Base-by-base conservation (phyloP, 2,888 invertebrate genomes). In the Andrena praecox region DNA sequence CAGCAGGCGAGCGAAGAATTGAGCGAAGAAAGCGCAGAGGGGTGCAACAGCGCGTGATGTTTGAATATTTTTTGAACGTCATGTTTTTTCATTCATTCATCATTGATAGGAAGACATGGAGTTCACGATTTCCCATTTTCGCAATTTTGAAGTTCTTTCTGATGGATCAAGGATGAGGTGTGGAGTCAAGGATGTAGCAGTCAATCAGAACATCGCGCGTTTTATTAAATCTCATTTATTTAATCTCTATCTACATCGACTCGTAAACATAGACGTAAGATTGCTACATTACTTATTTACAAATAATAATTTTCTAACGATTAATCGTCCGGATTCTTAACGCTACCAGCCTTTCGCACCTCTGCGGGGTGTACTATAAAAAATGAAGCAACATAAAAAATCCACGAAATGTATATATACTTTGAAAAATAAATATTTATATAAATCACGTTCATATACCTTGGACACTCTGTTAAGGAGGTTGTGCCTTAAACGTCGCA, bases 401-500 rank as follows among this genome's bases (percentile, higher is more conserved):
- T 24, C 52, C 2, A 33, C 35, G 31, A 50, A 64, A 29, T 64
- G 35, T 77, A 77, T 3, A 60, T 52, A 70, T 59, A 60, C 10
- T 42, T 35, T 20, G 52, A 64, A 20, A 50, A 69, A 79, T 77
- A 77, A 69, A 79, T 79, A 64, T 64, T 60, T 75, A 50, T 69
- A 24, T 77, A 63, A 77, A 77, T 42, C 24, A n/a, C 5, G 1
- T 4, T 54, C 10, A 0, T 24, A 48, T 29, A n/a, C 29, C 72
- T 82, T 86, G 59, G 56, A 4, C 10, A 56, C 0, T 85, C 85
- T 10, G 5, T 63, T 50, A 73, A 68, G 66, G 62, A 29, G 80
- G 68, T 52, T 69, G 20, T 10, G 85, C 92, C 66, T 89, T 84
- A 82, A 95, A 95, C 7, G 85, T 74, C 52, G 95, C 95, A 2